These are phyloP conservation scores for Plecotus auritus DNA, from an alignment of 2,113 vertebrate species.

Conservation along the genomic window DNA sequence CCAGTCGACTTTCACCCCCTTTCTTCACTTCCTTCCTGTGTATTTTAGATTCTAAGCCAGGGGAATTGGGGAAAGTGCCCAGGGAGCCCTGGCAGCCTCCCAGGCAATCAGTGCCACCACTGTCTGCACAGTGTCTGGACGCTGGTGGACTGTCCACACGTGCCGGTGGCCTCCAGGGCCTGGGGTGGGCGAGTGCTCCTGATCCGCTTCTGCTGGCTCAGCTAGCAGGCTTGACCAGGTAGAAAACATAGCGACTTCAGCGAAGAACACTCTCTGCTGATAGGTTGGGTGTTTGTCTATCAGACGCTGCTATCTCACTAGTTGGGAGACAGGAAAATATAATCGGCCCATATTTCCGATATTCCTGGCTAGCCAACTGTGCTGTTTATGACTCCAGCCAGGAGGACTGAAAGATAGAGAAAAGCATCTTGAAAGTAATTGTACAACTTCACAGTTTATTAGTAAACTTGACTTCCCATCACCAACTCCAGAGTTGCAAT, in stretches of 20 bases:
- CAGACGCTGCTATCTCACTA: neutral
- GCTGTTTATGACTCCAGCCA: neutral
- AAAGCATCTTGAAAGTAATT: neutral
- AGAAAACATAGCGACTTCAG: neutral
- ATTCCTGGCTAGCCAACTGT: neutral
- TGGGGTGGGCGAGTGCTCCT: neutral
- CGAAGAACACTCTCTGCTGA: neutral
- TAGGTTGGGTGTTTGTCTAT: neutral
- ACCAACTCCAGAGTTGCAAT: neutral
- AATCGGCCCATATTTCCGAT: neutral
- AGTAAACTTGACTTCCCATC: conserved; percentile 15
- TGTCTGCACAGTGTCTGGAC: neutral
- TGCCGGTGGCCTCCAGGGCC: fast-evolving
- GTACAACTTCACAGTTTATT: neutral
- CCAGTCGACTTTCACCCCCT: neutral
- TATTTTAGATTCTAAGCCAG: neutral
- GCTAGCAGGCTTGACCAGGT: neutral
- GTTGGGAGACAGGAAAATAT: neutral
- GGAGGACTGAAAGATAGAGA: neutral
- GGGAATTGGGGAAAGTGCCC: neutral
- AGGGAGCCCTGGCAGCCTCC: neutral
- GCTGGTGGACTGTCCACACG: neutral
- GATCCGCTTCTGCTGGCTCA: neutral
- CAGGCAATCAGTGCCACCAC: neutral
- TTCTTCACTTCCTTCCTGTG: neutral